phyloP scores from a whole-genome alignment of 2,888 invertebrate species.

The Diplazon laetatorius region DNA sequence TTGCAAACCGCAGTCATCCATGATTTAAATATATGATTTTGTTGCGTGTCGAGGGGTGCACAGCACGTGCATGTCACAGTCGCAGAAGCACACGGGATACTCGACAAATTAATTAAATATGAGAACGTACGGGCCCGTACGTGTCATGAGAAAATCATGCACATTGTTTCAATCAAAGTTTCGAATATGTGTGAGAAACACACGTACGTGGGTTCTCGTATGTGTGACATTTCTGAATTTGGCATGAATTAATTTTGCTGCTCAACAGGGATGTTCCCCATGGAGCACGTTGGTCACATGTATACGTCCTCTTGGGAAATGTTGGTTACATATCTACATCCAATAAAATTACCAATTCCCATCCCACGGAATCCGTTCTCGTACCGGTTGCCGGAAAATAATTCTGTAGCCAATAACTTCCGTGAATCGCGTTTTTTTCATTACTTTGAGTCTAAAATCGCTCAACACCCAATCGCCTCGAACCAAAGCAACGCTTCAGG shows the following conservation, averaged over 20 bases:
- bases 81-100: conserved; percentile 6
- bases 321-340: neutral
- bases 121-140: neutral
- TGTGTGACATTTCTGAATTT: conserved; percentile 16
- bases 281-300: neutral
- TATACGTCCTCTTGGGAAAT: conserved; percentile 1
- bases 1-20: conserved; percentile 5
- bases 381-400: neutral
- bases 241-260: conserved; percentile 22
- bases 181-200: neutral
- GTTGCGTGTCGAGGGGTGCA: neutral
- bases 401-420: too few species aligned
- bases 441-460: too few species aligned
- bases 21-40: conserved; percentile 4
- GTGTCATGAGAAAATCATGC: conserved; percentile 16
- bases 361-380: neutral
- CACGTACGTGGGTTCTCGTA: neutral
- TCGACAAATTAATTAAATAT: conserved; percentile 20
- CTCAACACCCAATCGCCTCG: too few species aligned
- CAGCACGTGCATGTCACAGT: neutral
- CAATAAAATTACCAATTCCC: neutral
- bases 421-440: too few species aligned
- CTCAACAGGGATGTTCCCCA: conserved; percentile 14
- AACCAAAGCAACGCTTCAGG: too few species aligned
- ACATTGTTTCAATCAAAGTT: conserved; percentile 13